phyloP scores from a whole-genome alignment of 2,113 vertebrate species.

The Bothrops jararaca region DNA sequence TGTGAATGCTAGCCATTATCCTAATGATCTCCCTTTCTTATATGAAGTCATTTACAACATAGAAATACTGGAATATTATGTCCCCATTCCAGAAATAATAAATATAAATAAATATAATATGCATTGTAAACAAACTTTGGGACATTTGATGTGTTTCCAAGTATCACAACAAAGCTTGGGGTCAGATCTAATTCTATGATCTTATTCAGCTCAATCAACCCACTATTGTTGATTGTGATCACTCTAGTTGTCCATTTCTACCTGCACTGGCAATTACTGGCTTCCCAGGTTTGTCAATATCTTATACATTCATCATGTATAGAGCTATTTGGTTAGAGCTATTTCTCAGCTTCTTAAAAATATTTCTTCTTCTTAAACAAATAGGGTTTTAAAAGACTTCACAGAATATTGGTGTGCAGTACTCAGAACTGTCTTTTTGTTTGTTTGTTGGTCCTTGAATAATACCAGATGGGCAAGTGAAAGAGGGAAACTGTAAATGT shows the following conservation, averaged over 20 bases:
- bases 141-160: background rate
- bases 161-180: background rate
- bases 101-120: background rate
- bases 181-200: background rate
- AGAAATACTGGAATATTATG: background rate
- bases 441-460: background rate
- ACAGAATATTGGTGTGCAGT: background rate
- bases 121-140: background rate
- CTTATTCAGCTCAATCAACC: background rate
- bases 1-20: background rate
- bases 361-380: background rate
- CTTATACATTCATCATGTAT: background rate
- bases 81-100: background rate
- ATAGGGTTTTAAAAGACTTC: background rate
- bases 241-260: background rate
- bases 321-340: background rate
- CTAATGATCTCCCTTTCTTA: background rate
- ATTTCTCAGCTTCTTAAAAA: background rate
- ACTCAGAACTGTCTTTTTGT: background rate
- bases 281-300: background rate
- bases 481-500: background rate
- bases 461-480: background rate
- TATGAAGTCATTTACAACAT: background rate
- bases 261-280: background rate
- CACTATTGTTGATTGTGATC: background rate